Evolutionary conservation across 2,113 vertebrate genomes (phyloP), one percentile per base, ranked within the genome.

Genomic region (Neogobius melanostomus): DNA sequence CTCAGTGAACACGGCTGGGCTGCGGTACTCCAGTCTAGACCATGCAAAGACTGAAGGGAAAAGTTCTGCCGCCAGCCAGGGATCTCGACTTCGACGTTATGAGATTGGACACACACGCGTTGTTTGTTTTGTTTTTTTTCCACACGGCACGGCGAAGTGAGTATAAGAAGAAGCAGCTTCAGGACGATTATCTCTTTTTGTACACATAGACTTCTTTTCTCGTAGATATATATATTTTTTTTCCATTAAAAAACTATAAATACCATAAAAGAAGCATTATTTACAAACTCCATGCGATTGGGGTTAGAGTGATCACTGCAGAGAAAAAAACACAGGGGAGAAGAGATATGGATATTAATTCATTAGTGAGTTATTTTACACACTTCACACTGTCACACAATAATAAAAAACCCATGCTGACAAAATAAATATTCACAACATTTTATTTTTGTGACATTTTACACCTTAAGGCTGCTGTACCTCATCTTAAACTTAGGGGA

Each of bases 231-330:
- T n/a, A n/a, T n/a, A n/a, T 21, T 21, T 36, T 36, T 36, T 36
- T 36, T 75, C 90, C 73, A 93, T 94, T 91, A 93, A 94, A 79
- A 91, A 91, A 94, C 93, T 96, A 97, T 97, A 97, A 97, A 97
- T 97, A 98, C 93, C 94, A 93, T 94, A 93, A 93, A 95, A 91
- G 90, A 92, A 96, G 92, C 93, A 85, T 94, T 97, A 97, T 97
- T 93, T 97, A 97, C 94, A 98, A 93, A 96, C 95, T 96, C 96
- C 97, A 98, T 98, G 98, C 97, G 94, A 76, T 88, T 91, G 90
- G 85, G 91, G 94, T 99, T 98, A 98, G 95, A 95, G 85, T 91
- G 94, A 94, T 99, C 97, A 99, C 98, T 99, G 98, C 93, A 97
- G 28, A 36, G 28, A 95, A 87, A 61, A 91, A 82, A 82, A 48